phyloP scores from a whole-genome alignment of 2,888 invertebrate species.

The Tachina grossa region DNA sequence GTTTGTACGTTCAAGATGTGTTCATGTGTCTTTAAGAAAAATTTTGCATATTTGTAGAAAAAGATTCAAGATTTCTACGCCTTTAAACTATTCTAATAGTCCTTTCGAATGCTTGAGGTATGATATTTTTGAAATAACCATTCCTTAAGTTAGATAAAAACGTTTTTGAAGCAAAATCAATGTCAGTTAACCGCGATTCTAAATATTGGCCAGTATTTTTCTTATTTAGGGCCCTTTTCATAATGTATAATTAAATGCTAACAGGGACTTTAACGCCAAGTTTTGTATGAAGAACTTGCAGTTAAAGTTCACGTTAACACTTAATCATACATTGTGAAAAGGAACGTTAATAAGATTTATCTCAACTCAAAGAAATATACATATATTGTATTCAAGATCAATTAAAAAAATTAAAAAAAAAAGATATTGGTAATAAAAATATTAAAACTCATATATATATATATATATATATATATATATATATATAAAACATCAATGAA shows the following conservation, averaged over 20 bases:
- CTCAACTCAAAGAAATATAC: neutral
- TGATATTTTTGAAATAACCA: constrained; percentile 34
- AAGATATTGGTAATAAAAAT: neutral
- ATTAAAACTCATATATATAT: constrained; percentile 13
- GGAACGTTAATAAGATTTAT: neutral
- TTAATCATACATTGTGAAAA: too few species aligned
- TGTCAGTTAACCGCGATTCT: neutral
- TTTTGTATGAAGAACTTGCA: too few species aligned
- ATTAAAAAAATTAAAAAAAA: neutral
- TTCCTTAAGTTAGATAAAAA: neutral
- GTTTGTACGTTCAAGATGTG: constrained; percentile 60
- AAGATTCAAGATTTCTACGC: constrained; percentile 23
- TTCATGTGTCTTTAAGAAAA: neutral
- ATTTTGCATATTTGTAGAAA: constrained; percentile 11
- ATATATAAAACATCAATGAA: constrained; percentile 79
- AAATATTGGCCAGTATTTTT: neutral
- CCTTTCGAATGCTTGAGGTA: constrained; percentile 42
- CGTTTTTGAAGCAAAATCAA: neutral
- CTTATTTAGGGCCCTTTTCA: neutral
- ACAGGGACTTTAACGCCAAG: too few species aligned
- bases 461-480: too few species aligned
- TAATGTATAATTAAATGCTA: too few species aligned
- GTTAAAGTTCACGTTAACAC: too few species aligned
- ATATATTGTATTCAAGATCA: neutral
- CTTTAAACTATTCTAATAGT: neutral